Conservation (phyloP, 2,888 invertebrate species). For the Gerris lacustris region DNA sequence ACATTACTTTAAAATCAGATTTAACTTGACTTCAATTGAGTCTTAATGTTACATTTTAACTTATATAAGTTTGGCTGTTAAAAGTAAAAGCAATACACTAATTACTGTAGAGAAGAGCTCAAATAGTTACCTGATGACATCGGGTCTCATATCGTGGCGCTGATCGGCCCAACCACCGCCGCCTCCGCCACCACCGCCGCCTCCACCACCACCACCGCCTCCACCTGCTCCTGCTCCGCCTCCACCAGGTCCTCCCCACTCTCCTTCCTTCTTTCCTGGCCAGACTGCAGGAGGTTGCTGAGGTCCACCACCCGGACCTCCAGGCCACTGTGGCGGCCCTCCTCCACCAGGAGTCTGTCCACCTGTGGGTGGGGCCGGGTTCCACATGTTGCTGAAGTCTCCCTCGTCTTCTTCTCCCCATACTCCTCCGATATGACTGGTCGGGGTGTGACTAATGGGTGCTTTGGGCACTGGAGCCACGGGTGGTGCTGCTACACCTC, state of each 20-base stretch:
- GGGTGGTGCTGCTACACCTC: conserved; percentile 60
- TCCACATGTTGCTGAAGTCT: conserved; percentile 79
- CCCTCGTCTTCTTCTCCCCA: conserved; percentile 86
- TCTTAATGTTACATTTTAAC: too few relatives aligned
- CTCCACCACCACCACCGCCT: conserved; percentile 31
- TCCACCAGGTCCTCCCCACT: conserved; percentile 18
- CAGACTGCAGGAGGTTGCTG: conserved; percentile 38
- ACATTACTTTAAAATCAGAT: too few relatives aligned
- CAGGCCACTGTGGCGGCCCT: conserved; percentile 26
- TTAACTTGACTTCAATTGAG: too few relatives aligned
- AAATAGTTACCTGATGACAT: neutral
- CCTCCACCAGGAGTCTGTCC: conserved; percentile 20
- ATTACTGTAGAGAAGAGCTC: neutral
- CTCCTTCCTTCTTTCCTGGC: conserved; percentile 39
- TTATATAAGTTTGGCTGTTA: too few relatives aligned
- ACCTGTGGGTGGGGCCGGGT: conserved; percentile 48
- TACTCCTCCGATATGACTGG: conserved; percentile 81
- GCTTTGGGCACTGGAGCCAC: conserved; percentile 65
- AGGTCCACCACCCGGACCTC: conserved; percentile 17
- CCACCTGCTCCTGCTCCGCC: conserved; percentile 31
- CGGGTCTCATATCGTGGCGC: conserved; percentile 23
- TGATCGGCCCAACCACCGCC: conserved; percentile 35
- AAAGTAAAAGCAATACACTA: neutral
- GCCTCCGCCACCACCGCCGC: conserved; percentile 17
- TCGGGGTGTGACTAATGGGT: conserved; percentile 87